These are phyloP conservation scores for Galaxea fascicularis DNA, from an alignment of 92 coral and sea anemone species.

Conservation along the genomic window DNA sequence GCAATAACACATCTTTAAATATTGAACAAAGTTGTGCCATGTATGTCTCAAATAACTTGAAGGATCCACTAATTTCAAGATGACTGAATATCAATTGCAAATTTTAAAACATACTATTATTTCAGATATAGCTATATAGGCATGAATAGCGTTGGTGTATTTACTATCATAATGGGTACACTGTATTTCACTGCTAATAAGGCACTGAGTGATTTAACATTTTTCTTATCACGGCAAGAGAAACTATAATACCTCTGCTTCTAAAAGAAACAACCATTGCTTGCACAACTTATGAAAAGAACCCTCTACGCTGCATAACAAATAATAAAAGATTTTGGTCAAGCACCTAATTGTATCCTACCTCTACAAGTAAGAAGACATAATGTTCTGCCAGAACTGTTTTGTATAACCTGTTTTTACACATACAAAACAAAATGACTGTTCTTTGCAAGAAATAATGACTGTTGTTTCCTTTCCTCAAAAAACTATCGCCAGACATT, in stretches of 20 bases:
- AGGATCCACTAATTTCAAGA: neutral
- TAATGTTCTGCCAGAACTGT: neutral
- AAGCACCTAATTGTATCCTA: neutral
- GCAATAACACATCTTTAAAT: neutral
- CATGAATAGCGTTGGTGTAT: neutral
- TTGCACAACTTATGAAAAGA: too few species aligned
- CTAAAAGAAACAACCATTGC: too few species aligned
- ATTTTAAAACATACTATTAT: neutral
- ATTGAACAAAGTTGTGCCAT: neutral
- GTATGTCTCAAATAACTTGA: neutral
- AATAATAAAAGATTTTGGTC: neutral
- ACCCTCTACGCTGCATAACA: neutral
- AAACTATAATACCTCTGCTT: too few species aligned
- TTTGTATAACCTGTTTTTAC: too few species aligned
- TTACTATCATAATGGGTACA: too few species aligned
- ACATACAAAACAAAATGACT: neutral
- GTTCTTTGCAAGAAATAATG: neutral
- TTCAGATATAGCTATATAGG: neutral
- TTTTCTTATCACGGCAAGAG: too few species aligned
- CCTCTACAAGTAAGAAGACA: neutral
- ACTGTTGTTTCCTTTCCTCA: neutral
- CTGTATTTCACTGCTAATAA: too few species aligned
- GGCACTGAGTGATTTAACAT: too few species aligned
- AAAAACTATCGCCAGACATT: constrained; percentile 22
- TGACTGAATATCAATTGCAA: neutral